Evolutionary conservation across 2,797 vertebrate species (phyloP), one percentile per base, ranked within the genome.

Genomic region (Cheirogaleus major): DNA sequence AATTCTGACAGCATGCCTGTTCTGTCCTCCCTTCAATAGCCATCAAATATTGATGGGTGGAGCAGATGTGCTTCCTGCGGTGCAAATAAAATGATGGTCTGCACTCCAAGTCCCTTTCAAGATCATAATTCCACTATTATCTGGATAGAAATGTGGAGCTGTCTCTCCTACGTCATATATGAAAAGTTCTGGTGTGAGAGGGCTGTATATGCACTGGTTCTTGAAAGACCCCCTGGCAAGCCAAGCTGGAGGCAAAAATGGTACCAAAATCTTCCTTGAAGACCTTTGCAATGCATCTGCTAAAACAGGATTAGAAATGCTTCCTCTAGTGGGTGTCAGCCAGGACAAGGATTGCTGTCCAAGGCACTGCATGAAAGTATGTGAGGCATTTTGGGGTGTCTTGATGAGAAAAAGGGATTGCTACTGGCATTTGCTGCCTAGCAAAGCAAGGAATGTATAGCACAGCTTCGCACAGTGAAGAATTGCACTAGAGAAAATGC

Each of bases 1-100:
- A 94, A 81, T 91, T 94, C 65, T 91, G 93, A 96, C 96, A 96
- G 91, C 85, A 84, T 59, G 57, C 86, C 93, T 91, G 63, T 20
- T 82, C 69, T 95, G n/a, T 79, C 81, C 73, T 95, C 55, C 84
- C 79, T 91, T 93, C 92, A 80, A 20, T 87, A 96, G 73, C 69
- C 72, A 96, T 93, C 95, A 92, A 32, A 95, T 95, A 91, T 91
- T 96, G 91, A 96, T 97, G 75, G 88, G 82, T 86, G 59, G 87
- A 96, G 88, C 82, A 95, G 82, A 57, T 96, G 95, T 86, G 73
- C 78, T 95, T 97, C 95, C 93, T 63, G 55, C 52, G 73, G 92
- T 95, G 63, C 89, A 91, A 95, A 95, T 83, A 57, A 95, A 96
- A 91, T 80, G 79, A 83, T 52, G 43, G 12, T 91, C 82, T 83